Evolutionary conservation across 2,888 invertebrate species (phyloP), one percentile per base, ranked within the genome.

Genomic region (Timema cristinae): DNA sequence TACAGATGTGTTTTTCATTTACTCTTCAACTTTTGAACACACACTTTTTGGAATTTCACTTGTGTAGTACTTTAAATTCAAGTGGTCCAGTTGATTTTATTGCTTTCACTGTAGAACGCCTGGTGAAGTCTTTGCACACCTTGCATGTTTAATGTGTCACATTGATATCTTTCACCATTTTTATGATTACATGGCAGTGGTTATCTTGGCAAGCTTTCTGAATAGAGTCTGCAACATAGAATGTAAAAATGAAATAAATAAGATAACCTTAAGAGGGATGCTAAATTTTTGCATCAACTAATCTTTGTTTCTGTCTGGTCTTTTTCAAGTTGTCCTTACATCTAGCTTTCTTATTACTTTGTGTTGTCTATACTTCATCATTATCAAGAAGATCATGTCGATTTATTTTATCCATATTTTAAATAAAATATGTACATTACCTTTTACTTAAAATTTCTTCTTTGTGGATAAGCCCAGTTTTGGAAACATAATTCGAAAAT

Each of bases 131-230:
- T 16, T 47, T 8, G 63, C 47, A 63, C 32, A 2, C 16, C 5
- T 32, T 47, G 47, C n/a, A 59, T 59, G n/a, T 11, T 59, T 59
- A 13, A 59, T 7, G 2, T 59, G 15, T 59, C 59, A n/a, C 59
- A 59, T 59, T 59, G 13, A 0, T 59, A 59, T n/a, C 0, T 59
- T 4, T n/a, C 32, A 10, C 47, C 63, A 63, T 63, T 63, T 63
- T 32, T 63, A 63, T 63, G 63, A 32, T 63, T 63, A 48, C 63
- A 63, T 16, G 63, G 32, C 13, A 63, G 63, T 63, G 63, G 63
- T 32, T 16, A 63, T 63, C 63, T 63, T 63, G 63, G 16, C 13
- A 10, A 5, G 8, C 63, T 63, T 63, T 0, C 10, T 16, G 63
- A 63, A 6, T 2, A 15, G 47, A 16, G 63, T 63, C 16, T 63